Conservation (phyloP, 1,140 invertebrate genomes). For the Chionoecetes opilio region DNA sequence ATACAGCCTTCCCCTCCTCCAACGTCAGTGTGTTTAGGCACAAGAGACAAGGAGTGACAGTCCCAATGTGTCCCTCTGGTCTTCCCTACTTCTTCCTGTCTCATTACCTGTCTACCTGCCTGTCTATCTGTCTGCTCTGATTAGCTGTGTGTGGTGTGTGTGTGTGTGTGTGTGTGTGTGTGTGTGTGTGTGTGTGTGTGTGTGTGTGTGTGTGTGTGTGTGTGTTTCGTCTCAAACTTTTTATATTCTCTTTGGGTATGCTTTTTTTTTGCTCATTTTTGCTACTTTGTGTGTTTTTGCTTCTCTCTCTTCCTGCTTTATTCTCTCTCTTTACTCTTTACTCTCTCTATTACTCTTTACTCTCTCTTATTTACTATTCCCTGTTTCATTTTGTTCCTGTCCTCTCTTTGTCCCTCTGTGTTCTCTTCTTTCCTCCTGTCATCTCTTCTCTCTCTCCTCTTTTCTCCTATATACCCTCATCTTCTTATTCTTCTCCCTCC, state of each 20-base stretch:
- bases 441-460: background rate
- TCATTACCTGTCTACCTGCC: slow-evolving; percentile 16
- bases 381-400: background rate
- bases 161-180: background rate
- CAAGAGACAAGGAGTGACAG: background rate
- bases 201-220: slow-evolving; percentile 7
- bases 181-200: background rate
- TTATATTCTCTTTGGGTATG: too few species aligned
- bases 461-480: background rate
- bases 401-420: background rate
- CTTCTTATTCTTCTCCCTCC: background rate
- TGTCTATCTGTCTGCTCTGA: background rate
- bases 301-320: background rate
- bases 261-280: background rate
- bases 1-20: background rate
- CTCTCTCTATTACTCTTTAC: background rate
- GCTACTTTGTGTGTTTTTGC: background rate
- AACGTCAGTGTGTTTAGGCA: slow-evolving; percentile 10
- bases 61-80: background rate
- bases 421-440: background rate
- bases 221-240: background rate
- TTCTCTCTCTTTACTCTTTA: background rate
- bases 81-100: background rate
- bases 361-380: background rate
- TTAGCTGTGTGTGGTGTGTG: background rate